Base-by-base conservation (phyloP, 2,888 invertebrate genomes). In the Cephonodes hylas region DNA sequence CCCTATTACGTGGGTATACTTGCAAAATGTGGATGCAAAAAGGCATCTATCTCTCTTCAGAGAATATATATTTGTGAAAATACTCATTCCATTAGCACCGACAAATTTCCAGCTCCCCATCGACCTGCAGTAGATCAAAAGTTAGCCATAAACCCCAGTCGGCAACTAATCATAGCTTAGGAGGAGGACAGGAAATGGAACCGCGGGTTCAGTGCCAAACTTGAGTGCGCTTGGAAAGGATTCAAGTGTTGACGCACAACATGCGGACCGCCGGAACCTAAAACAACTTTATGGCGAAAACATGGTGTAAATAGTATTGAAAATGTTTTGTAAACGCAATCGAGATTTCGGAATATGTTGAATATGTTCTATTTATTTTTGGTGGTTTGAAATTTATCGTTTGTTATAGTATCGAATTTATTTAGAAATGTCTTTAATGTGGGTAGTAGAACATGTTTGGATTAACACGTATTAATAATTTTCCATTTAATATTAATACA, bases 181-280 rank as follows among this genome's bases (percentile, higher is more conserved):
- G 18, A 22, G 6, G 8, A 48, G 22, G 58, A 63, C 61, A 74
- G 79, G 78, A 77, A 77, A 78, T 78, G 75, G 74, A 74, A 69
- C 68, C 71, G 67, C 67, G 18, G 18, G 70, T 69, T 65, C 63
- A 56, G 64, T 74, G 79, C 79, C 76, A 79, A 79, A 76, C 77
- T 70, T 75, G 76, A 66, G 68, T 66, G 53, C 69, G 61, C 64
- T 78, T 78, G 77, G 77, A 79, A 63, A 63, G 66, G 63, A 66
- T 74, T 79, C 79, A 77, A 79, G 70, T 72, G 72, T 71, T 70
- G 72, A 77, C 73, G 66, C 66, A 72, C 70, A 38, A 38, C n/a
- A n/a, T 13, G 13, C 34, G 13, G 34, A 34, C 10, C 13, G 34
- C n/a, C 38, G 38, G 38, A 38, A 38, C 38, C 38, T 10, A 38